Evolutionary conservation across 2,113 vertebrate genomes (phyloP), one percentile per base, ranked within the genome.

Genomic region (Lepisosteus osseus): DNA sequence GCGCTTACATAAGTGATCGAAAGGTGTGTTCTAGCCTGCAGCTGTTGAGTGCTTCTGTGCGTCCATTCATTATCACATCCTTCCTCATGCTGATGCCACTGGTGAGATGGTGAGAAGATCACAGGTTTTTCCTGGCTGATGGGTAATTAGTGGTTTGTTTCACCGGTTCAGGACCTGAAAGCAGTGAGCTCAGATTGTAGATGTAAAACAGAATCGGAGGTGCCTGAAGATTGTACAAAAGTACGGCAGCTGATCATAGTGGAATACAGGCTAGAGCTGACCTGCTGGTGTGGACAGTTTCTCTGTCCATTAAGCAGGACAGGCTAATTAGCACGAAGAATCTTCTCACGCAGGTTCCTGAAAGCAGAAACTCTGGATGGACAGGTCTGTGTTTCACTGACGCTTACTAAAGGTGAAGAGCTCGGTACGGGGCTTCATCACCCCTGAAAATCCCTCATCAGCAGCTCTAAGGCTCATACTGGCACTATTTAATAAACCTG

Each of bases 351-450:
- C 40, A 4, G 11, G 17, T 41, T 68, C 15, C 40, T 14, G 29
- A 73, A 81, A 78, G 80, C 41, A 68, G 76, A 74, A 65, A 63
- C 77, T 74, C 86, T 68, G 54, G 83, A 79, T 54, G 65, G 79
- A 82, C 83, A 11, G 0, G 85, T 85, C 86, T 78, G 29, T 45
- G 44, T 74, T 75, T 74, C 72, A 15, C 44, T 40, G 54, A 62
- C 11, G 17, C 45, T 45, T 44, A 64, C 43, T 44, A 51, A 51
- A 51, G 47, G 5, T 17, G 57, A 17, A 15, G 45, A 63, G 15
- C 29, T 9, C 15, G 40, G 51, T 40, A 42, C 6, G 8, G 61
- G 29, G 61, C 9, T n/a, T 3, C 40, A 56, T 56, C 47, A 65
- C 3, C 55, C 62, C 12, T 7, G 40, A 41, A n/a, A 14, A 13